These are phyloP conservation scores for Montipora sp. DNA, from an alignment of 64 coral and sea anemone species.

Conservation along the genomic window DNA sequence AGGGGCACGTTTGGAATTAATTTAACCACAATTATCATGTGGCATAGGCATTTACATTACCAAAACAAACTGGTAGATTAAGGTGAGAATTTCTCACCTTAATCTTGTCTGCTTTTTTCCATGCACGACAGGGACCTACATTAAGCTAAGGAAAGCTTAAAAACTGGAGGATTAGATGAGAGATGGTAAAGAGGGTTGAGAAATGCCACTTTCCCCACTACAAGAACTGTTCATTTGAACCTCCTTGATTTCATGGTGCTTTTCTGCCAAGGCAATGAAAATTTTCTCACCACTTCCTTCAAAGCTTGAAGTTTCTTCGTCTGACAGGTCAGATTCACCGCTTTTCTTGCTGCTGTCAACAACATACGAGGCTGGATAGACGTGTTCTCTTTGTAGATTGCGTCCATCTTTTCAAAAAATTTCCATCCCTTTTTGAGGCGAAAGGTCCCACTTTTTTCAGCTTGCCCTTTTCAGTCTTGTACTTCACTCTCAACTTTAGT, in stretches of 20 bases:
- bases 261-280: slow-evolving; percentile 23
- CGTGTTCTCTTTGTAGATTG: slow-evolving; percentile 29
- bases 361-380: slow-evolving; percentile 27
- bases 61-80: slow-evolving; percentile 27
- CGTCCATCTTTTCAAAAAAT: slow-evolving; percentile 34
- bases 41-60: slow-evolving; percentile 1
- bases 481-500: slow-evolving; percentile 37
- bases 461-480: slow-evolving; percentile 24
- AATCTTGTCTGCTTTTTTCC: slow-evolving; percentile 10
- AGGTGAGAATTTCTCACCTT: slow-evolving; percentile 30
- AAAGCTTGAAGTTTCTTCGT: slow-evolving; percentile 7
- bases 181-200: slow-evolving; percentile 10
- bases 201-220: slow-evolving; percentile 25
- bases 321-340: slow-evolving; percentile 37
- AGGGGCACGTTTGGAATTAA: slow-evolving; percentile 17
- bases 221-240: slow-evolving; percentile 12
- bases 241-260: slow-evolving; percentile 23
- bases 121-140: slow-evolving; percentile 18
- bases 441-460: not conserved
- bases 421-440: slow-evolving; percentile 14
- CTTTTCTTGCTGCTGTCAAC: slow-evolving; percentile 49
- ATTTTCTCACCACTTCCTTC: slow-evolving; percentile 25
- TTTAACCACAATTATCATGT: slow-evolving; percentile 19
- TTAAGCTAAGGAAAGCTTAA: slow-evolving; percentile 20
- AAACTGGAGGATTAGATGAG: slow-evolving; percentile 24